Base-by-base conservation (phyloP, 1,140 invertebrate genomes). In the Ips nitidus region DNA sequence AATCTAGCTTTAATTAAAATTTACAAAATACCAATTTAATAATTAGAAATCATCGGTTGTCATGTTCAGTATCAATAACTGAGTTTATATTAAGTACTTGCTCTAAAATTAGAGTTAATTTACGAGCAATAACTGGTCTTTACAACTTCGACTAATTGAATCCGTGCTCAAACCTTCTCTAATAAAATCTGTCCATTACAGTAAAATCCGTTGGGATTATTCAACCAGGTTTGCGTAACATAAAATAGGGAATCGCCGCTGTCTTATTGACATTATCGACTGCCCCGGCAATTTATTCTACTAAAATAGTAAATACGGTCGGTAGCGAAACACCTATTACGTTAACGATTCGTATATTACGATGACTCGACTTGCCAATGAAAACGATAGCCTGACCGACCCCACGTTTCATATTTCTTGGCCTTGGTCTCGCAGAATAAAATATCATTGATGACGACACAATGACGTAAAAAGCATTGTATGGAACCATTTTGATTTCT, bases 381-480 rank as follows among this genome's bases (percentile, higher is more conserved):
- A 50, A 22, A 8, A 6, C 22, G 45, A 50, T 50, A 50, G 45
- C 45, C 45, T 50, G 45, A 50, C 45, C 45, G 45, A 22, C 45
- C 45, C 45, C 45, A 50, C 45, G 45, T 50, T 50, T 50, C 45
- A 50, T 50, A 50, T 50, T 50, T 50, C 45, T 6, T 22, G 45
- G 3, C 45, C 45, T 50, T 50, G 45, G 45, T 50, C 45, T 1
- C 6, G 22, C 22, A 50, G 45, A 50, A 50, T 50, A 8, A 50
- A 50, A 50, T 22, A 50, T 22, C 45, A 50, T 50, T 22, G 45
- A 3, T 50, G 45, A 50, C 45, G 45, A 50, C 22, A 50, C 45
- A 50, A 50, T 50, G 45, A 50, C 45, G 45, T 50, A 6, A 50
- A 50, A 50, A 50, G 45, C 45, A 50, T 50, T 50, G 45, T 50